Conservation (phyloP, 2,113 vertebrate genomes). For the Rhinolophus sinicus region DNA sequence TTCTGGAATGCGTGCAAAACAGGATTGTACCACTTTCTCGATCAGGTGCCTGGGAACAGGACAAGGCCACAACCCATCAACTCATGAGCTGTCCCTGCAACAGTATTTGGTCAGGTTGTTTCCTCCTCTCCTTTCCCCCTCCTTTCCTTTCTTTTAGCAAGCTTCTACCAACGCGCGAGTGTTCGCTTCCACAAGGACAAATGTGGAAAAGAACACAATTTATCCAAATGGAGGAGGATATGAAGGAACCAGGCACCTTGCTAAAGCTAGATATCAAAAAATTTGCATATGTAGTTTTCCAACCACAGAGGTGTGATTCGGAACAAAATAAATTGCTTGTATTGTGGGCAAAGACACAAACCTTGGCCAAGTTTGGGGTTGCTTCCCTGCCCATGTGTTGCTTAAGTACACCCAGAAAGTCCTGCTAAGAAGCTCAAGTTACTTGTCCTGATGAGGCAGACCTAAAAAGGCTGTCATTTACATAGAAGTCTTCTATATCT, state of each 20-base stretch:
- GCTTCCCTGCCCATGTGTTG: background rate
- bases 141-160: conserved; percentile 44
- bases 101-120: conserved; percentile 53
- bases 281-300: conserved; percentile 83
- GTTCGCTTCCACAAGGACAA: conserved; percentile 72
- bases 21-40: conserved; percentile 83
- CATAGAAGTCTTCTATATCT: background rate
- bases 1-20: conserved; percentile 81
- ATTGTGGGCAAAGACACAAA: conserved; percentile 75
- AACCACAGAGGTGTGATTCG: conserved; percentile 72
- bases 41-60: conserved; percentile 80
- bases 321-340: conserved; percentile 84
- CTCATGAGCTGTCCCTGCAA: conserved; percentile 74
- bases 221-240: conserved; percentile 76
- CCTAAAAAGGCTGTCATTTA: background rate
- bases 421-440: background rate
- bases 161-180: conserved; percentile 74
- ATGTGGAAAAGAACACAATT: conserved; percentile 73
- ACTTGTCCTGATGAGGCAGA: background rate
- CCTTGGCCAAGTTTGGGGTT: conserved; percentile 42
- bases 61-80: conserved; percentile 76
- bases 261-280: conserved; percentile 73
- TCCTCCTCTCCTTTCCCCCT: conserved; percentile 15
- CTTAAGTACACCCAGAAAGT: background rate
- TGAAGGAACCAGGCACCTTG: conserved; percentile 78